Evolutionary conservation across 2,113 vertebrate genomes (phyloP).

Genomic region (Nycticorax nycticorax): DNA sequence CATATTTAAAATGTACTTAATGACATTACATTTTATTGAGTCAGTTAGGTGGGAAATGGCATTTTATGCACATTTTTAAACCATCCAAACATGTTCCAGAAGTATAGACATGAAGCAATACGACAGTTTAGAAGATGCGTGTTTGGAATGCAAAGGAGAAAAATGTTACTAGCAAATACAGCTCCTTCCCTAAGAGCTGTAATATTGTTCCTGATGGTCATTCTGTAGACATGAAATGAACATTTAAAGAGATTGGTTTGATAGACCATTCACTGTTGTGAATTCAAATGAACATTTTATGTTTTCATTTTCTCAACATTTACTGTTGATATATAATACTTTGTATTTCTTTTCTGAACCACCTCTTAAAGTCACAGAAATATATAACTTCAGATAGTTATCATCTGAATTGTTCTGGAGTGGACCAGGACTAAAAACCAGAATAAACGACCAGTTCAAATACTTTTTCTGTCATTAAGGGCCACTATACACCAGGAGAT

Average conservation of each 20-base stretch:
- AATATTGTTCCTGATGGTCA: not conserved
- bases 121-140: not conserved
- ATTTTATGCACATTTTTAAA: not conserved
- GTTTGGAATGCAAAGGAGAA: not conserved
- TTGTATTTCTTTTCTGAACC: not conserved
- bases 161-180: not conserved
- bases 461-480: not conserved
- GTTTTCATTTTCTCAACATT: constrained; percentile 1
- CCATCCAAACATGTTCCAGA: not conserved
- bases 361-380: not conserved
- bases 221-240: not conserved
- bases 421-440: not conserved
- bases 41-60: constrained; percentile 33
- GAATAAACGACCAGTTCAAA: not conserved
- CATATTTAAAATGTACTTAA: constrained; percentile 19
- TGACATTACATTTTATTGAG: not conserved
- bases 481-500: not conserved
- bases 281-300: not conserved
- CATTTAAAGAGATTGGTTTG: constrained; percentile 12
- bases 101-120: not conserved
- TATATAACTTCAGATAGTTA: not conserved
- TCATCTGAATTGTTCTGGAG: not conserved
- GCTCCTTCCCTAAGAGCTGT: not conserved
- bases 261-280: not conserved
- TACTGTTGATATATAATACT: not conserved